Base-by-base conservation (phyloP, 2,797 vertebrate species). In the Huso huso region DNA sequence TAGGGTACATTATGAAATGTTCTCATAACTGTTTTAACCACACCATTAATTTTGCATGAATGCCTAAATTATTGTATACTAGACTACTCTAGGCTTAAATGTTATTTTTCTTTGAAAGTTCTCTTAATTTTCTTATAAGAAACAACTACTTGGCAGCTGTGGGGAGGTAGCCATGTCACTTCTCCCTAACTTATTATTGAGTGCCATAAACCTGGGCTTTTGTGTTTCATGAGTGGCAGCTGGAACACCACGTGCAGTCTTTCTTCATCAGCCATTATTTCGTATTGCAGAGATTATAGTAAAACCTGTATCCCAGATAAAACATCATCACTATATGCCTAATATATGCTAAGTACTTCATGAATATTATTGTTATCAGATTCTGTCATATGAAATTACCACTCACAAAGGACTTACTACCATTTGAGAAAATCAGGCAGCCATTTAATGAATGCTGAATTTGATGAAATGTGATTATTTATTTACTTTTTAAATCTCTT, bases 281-380 rank as follows among this genome's bases (percentile, higher is more conserved):
- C 23, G 23, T 12, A n/a, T 65, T 55, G 9, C 50, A 48, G 37
- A 58, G 65, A 66, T 66, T 66, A 66, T 55, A 55, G 65, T 58
- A 59, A 48, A 59, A 59, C 53, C 8, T 57, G 7, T 48, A 66
- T 37, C 53, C 65, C 18, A 37, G 18, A 37, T n/a, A 66, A 49
- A 18, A 18, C 65, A 58, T 10, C 11, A 13, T n/a, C 37, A 53
- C 51, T 66, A 49, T 57, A 66, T 66, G 65, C 65, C 57, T 66
- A 66, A 66, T 66, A 49, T 66, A 66, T 66, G 53, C 55, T 66
- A 66, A 66, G 65, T 23, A 3, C 65, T 58, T 66, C 65, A 58
- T 66, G 55, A 66, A 66, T 66, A 66, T 66, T 66, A 48, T 58
- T 59, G 23, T 59, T 66, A 58, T 49, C 63, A 51, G 23, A 10